phyloP scores from a whole-genome alignment of 2,797 vertebrate genomes.

The Babyrousa celebensis region DNA sequence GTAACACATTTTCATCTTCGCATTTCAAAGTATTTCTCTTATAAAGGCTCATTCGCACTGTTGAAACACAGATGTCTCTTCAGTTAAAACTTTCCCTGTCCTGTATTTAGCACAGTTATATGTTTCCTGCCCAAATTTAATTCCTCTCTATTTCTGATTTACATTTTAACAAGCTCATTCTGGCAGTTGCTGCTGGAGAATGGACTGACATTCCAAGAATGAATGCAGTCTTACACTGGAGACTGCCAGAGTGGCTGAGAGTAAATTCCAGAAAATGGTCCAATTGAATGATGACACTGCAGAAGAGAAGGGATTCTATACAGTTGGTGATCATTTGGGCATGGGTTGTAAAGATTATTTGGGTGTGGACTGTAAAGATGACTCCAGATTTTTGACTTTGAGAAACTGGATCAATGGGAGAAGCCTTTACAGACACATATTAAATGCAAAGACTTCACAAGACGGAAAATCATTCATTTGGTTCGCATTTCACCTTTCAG shows the following conservation, averaged over 20 bases:
- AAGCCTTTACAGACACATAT: background rate
- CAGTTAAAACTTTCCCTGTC: slow-evolving; percentile 58
- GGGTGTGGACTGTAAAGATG: too few relatives aligned
- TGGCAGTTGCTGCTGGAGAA: background rate
- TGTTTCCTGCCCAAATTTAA: slow-evolving; percentile 56
- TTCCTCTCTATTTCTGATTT: slow-evolving; percentile 72
- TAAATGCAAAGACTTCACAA: background rate
- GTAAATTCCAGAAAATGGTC: background rate
- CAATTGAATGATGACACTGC: background rate
- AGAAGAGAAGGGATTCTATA: background rate
- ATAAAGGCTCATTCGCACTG: slow-evolving; percentile 53
- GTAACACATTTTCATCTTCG: slow-evolving; percentile 48
- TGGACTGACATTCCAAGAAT: background rate
- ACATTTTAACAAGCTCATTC: slow-evolving; percentile 79
- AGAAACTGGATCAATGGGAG: background rate
- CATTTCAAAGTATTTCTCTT: slow-evolving; percentile 63
- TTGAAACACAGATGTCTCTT: slow-evolving; percentile 77
- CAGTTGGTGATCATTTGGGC: accelerated
- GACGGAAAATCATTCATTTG: background rate
- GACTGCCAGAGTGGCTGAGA: background rate
- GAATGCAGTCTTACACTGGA: background rate
- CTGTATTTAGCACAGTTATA: slow-evolving; percentile 61
- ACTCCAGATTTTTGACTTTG: background rate
- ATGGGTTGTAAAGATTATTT: background rate
- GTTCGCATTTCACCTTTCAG: background rate